Conservation (phyloP, 2,113 vertebrate species). For the western clawed frog (Xenopus tropicalis) region DNA sequence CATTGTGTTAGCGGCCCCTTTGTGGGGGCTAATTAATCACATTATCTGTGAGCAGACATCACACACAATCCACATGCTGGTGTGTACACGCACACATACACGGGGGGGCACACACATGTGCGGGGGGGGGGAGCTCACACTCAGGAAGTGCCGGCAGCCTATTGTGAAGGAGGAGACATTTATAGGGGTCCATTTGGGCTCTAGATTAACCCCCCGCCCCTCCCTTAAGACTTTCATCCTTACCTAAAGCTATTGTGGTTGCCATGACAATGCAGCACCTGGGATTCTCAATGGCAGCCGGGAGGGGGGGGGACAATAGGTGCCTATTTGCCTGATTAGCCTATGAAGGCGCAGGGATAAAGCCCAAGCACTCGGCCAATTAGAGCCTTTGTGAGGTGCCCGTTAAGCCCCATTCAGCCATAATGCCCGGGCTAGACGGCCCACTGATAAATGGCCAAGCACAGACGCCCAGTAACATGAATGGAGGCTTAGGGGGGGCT, state of each 20-base stretch:
- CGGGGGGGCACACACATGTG: neutral
- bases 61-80: constrained; percentile 18
- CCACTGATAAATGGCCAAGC: no score
- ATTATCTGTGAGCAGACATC: constrained; percentile 27
- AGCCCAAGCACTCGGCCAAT: neutral
- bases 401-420: neutral
- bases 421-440: neutral
- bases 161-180: neutral
- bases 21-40: constrained; percentile 29
- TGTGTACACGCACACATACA: constrained; percentile 12
- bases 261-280: neutral
- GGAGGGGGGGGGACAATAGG: neutral
- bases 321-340: neutral
- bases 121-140: neutral
- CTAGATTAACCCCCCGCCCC: neutral
- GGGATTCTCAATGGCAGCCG: neutral
- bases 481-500: no score
- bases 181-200: neutral
- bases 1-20: constrained; percentile 9
- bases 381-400: neutral
- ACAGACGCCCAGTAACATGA: no score
- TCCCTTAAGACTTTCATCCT: neutral
- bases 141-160: neutral
- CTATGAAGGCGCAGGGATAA: neutral
- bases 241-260: neutral